Conservation (phyloP, 2,797 vertebrate genomes). For the Intellagama lesueurii region DNA sequence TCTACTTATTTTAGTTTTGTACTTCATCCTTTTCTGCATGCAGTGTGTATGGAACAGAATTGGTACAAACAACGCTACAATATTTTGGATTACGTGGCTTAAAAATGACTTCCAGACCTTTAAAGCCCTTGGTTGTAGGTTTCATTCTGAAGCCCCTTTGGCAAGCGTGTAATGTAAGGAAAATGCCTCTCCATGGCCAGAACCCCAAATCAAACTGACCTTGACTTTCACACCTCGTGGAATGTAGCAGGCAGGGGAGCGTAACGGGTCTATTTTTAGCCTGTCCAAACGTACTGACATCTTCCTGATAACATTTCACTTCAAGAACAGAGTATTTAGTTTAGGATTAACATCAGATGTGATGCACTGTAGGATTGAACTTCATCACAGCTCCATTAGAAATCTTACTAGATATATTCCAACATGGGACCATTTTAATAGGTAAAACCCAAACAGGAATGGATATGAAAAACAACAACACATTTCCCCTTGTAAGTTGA, state of each 20-base stretch:
- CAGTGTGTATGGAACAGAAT: background rate
- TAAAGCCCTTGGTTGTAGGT: too few species aligned
- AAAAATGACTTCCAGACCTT: background rate
- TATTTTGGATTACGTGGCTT: background rate
- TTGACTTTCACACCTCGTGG: background rate
- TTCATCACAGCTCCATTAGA: background rate
- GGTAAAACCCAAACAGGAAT: background rate
- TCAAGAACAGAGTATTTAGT: background rate
- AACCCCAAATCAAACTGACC: background rate
- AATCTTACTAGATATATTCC: background rate
- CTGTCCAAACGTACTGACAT: background rate
- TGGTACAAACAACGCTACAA: background rate
- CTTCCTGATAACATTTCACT: background rate
- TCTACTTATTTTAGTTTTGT: too few species aligned
- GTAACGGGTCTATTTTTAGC: fast-evolving
- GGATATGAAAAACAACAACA: background rate
- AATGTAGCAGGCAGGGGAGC: background rate
- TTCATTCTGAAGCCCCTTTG: background rate
- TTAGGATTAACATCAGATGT: background rate
- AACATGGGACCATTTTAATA: background rate
- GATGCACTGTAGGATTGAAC: background rate
- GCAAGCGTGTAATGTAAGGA: background rate
- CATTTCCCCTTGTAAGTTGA: too few species aligned
- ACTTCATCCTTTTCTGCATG: background rate
- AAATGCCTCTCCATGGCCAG: background rate